Base-by-base conservation (phyloP, 2,797 vertebrate species). In the Myripristis jacobus region DNA sequence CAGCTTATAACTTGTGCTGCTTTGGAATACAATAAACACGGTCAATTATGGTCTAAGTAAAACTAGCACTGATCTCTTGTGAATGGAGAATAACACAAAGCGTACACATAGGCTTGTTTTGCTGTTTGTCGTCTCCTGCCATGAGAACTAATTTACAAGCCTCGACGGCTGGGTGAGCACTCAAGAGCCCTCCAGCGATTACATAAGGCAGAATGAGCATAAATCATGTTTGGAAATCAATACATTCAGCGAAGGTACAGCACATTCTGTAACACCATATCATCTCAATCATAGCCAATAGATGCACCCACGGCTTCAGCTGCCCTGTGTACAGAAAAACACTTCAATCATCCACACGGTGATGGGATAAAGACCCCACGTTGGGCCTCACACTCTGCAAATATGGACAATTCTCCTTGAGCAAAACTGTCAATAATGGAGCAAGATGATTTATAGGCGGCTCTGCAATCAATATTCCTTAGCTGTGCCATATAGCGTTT, bases 351-450 rank as follows among this genome's bases (percentile, higher is more conserved):
- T 75, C 61, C 38, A 2, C 50, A 63, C 41, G 6, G n/a, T 2
- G 2, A 59, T 44, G 75, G 66, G 64, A 86, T 87, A 83, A 86
- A 87, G 86, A 90, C 79, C 72, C 48, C 56, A 65, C 70, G 55
- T 57, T 65, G 18, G 41, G 66, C 29, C 31, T 54, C 36, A 56
- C 59, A 63, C 48, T 73, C 48, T 59, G 78, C 80, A 85, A 80
- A 86, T 82, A 77, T 55, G 66, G 66, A 85, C 79, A 75, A 63
- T 84, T 87, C 66, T 73, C 80, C 66, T 75, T 64, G 67, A 86
- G 75, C 70, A 73, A 84, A 85, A 71, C 61, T 77, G 85, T 77
- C 86, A 31, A 90, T 90, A 88, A 80, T 77, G 72, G 79, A 75
- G 83, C 44, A 2, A 75, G 50, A 79, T 86, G 87, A 91, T 86